Evolutionary conservation across 2,797 vertebrate genomes (phyloP).

Genomic region (Carapus acus): DNA sequence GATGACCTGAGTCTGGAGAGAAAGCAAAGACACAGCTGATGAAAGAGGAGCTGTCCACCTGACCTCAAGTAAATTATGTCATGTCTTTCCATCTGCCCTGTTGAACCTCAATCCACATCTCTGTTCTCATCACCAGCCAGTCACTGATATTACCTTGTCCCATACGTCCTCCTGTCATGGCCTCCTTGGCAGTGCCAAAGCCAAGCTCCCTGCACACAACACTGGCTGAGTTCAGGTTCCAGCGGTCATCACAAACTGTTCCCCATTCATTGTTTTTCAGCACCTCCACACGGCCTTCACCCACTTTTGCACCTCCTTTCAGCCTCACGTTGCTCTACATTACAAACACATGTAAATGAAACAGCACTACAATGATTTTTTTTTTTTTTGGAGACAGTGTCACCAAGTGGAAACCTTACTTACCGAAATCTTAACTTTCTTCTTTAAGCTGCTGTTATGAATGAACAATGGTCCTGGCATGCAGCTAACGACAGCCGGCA

Average conservation of each 20-base stretch:
- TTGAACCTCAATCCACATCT: too few species aligned
- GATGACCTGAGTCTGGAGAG: slow-evolving; percentile 33
- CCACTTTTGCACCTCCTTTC: slow-evolving; percentile 85
- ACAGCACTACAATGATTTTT: too few species aligned
- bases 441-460: slow-evolving; percentile 68
- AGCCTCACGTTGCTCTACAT: slow-evolving; percentile 78
- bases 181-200: slow-evolving; percentile 91
- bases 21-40: slow-evolving; percentile 6
- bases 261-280: slow-evolving; percentile 79
- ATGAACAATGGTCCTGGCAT: slow-evolving; percentile 78
- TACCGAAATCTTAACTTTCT: slow-evolving; percentile 76
- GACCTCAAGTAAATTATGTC: background rate
- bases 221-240: slow-evolving; percentile 87
- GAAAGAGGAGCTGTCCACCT: slow-evolving; percentile 8
- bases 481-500: slow-evolving; percentile 85
- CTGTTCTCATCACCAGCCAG: too few species aligned
- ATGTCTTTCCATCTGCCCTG: too few species aligned
- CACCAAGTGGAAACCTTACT: background rate
- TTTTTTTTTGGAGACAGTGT: too few species aligned
- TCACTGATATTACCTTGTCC: slow-evolving; percentile 80
- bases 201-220: slow-evolving; percentile 94
- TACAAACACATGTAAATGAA: background rate
- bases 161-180: slow-evolving; percentile 87
- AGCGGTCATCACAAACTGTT: slow-evolving; percentile 90
- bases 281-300: slow-evolving; percentile 83